These are phyloP conservation scores for Herminia tarsipennalis DNA, from an alignment of 2,888 invertebrate genomes.

Conservation along the genomic window DNA sequence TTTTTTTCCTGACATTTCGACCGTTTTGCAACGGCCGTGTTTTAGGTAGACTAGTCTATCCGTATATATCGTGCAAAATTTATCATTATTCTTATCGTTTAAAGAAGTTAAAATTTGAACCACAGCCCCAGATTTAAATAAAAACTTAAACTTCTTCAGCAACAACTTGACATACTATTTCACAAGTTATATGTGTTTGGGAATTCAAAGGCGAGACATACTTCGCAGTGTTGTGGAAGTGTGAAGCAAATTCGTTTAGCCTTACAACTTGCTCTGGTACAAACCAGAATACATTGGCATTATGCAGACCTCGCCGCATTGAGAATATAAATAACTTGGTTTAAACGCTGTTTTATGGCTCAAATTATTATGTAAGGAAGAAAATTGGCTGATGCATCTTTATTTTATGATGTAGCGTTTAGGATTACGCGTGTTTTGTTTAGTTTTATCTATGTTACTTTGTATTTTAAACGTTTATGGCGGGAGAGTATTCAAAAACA, in stretches of 20 bases:
- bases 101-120: too few species aligned
- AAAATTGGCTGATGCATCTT: slow-evolving; percentile 12
- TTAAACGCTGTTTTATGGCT: slow-evolving; percentile 29
- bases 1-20: too few species aligned
- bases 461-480: neutral
- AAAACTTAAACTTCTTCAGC: too few species aligned
- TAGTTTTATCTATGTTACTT: neutral
- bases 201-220: slow-evolving; percentile 36
- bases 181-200: slow-evolving; percentile 13
- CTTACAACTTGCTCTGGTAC: slow-evolving; percentile 26
- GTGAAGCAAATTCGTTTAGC: slow-evolving; percentile 31
- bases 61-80: too few species aligned
- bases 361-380: slow-evolving; percentile 20
- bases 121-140: too few species aligned
- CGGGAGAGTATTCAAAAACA: too few species aligned
- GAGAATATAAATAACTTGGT: slow-evolving; percentile 34
- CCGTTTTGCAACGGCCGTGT: too few species aligned
- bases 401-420: slow-evolving; percentile 1
- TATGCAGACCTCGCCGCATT: slow-evolving; percentile 25
- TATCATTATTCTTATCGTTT: too few species aligned
- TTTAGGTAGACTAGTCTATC: too few species aligned
- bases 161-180: slow-evolving; percentile 1
- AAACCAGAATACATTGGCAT: slow-evolving; percentile 37
- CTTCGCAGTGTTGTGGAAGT: too few species aligned
- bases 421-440: neutral